These are phyloP conservation scores for Ornithorhynchus anatinus DNA, from an alignment of 2,113 vertebrate genomes.

Conservation along the genomic window DNA sequence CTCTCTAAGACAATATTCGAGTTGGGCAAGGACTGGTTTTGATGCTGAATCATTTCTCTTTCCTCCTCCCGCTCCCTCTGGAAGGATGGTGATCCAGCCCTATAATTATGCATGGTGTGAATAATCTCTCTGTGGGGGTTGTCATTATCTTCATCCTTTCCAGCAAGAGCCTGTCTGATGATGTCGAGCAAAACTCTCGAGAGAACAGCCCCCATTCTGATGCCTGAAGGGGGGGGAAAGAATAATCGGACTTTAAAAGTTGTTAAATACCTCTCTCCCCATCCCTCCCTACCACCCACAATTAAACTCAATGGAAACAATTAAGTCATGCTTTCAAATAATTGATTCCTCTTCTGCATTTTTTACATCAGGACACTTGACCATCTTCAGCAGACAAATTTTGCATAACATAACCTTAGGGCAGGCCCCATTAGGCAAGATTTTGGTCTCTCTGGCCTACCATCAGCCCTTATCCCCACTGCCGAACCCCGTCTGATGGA, in stretches of 20 bases:
- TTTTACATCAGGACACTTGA: no score
- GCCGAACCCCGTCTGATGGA: no score
- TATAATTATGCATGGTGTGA: slow-evolving; percentile 47
- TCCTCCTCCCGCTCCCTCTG: neutral
- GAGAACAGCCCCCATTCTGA: slow-evolving; percentile 9
- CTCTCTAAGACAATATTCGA: slow-evolving; percentile 12
- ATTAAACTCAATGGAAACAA: no score
- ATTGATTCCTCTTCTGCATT: no score
- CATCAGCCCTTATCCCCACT: no score
- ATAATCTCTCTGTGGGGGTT: slow-evolving; percentile 38
- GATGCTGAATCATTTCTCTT: slow-evolving; percentile 6
- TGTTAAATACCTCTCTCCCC: neutral
- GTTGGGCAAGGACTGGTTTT: slow-evolving; percentile 30
- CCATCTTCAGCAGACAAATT: no score
- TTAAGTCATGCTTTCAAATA: no score
- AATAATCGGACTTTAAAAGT: neutral
- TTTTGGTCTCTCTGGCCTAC: no score
- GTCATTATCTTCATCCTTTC: slow-evolving; percentile 46
- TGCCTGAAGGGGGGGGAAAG: no score
- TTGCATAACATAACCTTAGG: no score
- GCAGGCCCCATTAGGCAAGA: no score
- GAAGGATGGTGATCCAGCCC: slow-evolving; percentile 16
- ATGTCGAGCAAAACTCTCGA: slow-evolving; percentile 36
- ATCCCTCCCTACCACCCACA: neutral
- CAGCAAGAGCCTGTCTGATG: slow-evolving; percentile 38